Evolutionary conservation across 2,797 vertebrate genomes (phyloP).

Genomic region (Rhodeus uyekii): DNA sequence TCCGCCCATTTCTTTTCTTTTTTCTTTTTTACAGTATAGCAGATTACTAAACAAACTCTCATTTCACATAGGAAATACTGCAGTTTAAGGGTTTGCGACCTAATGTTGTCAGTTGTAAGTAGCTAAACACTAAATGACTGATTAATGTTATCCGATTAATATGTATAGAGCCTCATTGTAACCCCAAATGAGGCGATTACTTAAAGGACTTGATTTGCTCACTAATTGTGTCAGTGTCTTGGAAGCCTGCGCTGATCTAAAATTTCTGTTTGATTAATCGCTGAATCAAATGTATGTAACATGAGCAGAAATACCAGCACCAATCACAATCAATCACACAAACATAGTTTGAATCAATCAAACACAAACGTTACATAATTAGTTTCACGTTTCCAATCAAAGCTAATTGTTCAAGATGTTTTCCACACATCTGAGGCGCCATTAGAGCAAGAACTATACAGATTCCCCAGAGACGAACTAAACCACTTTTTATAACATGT

Average conservation of each 20-base stretch:
- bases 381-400: constrained; percentile 48
- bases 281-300: constrained; percentile 26
- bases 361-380: constrained; percentile 45
- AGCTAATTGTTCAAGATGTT: constrained; percentile 42
- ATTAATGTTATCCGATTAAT: constrained; percentile 26
- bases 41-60: constrained; percentile 32
- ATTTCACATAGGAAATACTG: neutral
- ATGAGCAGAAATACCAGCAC: constrained; percentile 40
- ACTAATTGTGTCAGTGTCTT: constrained; percentile 9
- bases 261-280: constrained; percentile 26
- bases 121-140: constrained; percentile 13
- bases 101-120: constrained; percentile 19
- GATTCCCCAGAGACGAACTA: constrained; percentile 17
- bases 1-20: constrained; percentile 1
- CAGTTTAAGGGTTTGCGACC: neutral
- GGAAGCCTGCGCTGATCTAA: constrained; percentile 3
- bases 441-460: constrained; percentile 21
- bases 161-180: neutral
- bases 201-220: constrained; percentile 28
- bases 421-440: constrained; percentile 36
- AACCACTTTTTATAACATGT: neutral
- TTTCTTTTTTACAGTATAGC: neutral
- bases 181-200: constrained; percentile 14
- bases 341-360: constrained; percentile 42
- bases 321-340: constrained; percentile 43